Evolutionary conservation across 2,113 vertebrate genomes (phyloP).

Genomic region (Mellivora capensis): DNA sequence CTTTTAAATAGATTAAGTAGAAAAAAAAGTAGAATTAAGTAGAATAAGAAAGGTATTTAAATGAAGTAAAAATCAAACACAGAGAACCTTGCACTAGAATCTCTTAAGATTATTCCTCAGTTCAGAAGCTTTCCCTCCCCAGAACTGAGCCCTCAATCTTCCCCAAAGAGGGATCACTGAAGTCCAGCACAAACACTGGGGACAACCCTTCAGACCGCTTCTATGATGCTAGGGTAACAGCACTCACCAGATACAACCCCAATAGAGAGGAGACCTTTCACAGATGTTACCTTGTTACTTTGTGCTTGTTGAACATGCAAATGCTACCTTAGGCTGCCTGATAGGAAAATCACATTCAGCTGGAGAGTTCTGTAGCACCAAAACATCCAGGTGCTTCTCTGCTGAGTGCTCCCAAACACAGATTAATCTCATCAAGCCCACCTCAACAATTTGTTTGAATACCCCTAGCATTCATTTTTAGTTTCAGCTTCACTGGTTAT

Average conservation of each 20-base stretch:
- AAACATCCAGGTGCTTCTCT: not conserved
- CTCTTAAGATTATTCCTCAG: not conserved
- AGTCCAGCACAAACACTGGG: not conserved
- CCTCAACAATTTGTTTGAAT: not conserved
- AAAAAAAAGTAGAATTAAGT: no score
- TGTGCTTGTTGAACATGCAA: not conserved
- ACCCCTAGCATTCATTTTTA: not conserved
- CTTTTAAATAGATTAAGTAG: not conserved
- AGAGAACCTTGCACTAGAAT: not conserved
- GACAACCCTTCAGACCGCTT: not conserved
- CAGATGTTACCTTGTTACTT: not conserved
- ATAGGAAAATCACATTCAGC: not conserved
- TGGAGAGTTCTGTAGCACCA: not conserved
- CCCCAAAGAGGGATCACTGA: not conserved
- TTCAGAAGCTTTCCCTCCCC: not conserved
- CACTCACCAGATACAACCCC: not conserved
- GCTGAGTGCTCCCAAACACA: not conserved
- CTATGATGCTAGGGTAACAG: not conserved
- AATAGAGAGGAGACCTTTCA: not conserved
- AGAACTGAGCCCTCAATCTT: not conserved
- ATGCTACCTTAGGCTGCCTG: not conserved
- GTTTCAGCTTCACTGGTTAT: not conserved
- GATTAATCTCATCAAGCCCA: not conserved
- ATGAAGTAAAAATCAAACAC: not conserved
- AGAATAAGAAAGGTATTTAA: not conserved